Percentiles rank a stretch among this genome's conserved stretches.
These are phyloP conservation scores for Thymelicus sylvestris DNA, from an alignment of 2,888 invertebrate species.

Conservation along the genomic window DNA sequence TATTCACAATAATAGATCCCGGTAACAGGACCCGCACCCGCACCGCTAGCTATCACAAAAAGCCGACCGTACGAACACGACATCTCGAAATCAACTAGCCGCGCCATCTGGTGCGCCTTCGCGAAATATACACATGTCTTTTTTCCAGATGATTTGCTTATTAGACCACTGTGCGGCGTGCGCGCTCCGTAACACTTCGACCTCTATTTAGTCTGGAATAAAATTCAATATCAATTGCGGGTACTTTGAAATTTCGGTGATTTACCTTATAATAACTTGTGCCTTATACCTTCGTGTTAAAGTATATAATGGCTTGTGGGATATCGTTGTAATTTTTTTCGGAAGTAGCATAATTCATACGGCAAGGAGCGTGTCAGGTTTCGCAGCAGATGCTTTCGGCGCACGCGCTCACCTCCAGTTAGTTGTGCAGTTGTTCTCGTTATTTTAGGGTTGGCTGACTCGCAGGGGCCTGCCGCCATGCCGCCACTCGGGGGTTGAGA, in stretches of 20 bases:
- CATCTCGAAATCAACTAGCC: slow-evolving; percentile 62
- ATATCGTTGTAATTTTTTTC: slow-evolving; percentile 58
- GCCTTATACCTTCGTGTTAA: slow-evolving; percentile 42
- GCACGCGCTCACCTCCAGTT: slow-evolving; percentile 54
- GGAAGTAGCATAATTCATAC: slow-evolving; percentile 76
- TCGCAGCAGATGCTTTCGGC: slow-evolving; percentile 79
- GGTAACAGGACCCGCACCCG: slow-evolving; percentile 43
- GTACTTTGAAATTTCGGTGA: slow-evolving; percentile 24
- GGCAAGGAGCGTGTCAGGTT: slow-evolving; percentile 79
- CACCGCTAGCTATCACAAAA: slow-evolving; percentile 51
- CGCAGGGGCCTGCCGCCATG: slow-evolving; percentile 6
- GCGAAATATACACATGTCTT: slow-evolving; percentile 77
- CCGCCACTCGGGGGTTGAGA: slow-evolving; percentile 17
- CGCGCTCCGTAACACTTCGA: slow-evolving; percentile 24
- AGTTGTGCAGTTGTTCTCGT: slow-evolving; percentile 46
- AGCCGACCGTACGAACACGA: slow-evolving; percentile 50
- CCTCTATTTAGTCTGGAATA: slow-evolving; percentile 10
- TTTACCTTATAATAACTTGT: slow-evolving; percentile 28
- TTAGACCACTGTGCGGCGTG: slow-evolving; percentile 27
- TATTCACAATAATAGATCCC: slow-evolving; percentile 25
- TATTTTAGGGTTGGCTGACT: slow-evolving; percentile 40
- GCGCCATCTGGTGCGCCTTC: slow-evolving; percentile 68
- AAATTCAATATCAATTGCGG: slow-evolving; percentile 38
- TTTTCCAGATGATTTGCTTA: slow-evolving; percentile 68
- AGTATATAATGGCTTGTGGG: slow-evolving; percentile 49